phyloP scores from a whole-genome alignment of 2,113 vertebrate species.

The Charadrius vociferus region DNA sequence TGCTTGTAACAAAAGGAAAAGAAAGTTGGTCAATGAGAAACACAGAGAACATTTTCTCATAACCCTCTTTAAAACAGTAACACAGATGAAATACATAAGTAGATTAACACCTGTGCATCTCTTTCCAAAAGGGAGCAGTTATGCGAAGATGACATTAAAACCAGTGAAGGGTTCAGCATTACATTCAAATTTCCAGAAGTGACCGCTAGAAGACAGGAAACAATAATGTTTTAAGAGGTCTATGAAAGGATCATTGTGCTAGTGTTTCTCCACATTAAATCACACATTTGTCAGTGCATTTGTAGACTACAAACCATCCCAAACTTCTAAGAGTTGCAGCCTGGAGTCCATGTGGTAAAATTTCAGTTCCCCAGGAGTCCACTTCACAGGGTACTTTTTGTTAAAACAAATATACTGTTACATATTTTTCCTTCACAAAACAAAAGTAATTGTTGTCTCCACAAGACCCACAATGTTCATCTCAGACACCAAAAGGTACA shows the following conservation, averaged over 20 bases:
- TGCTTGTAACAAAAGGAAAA: neutral
- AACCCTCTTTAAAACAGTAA: neutral
- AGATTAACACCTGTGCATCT: constrained; percentile 58
- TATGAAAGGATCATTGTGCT: constrained; percentile 66
- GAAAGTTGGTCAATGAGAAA: neutral
- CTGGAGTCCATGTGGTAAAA: constrained; percentile 39
- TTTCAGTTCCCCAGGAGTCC: constrained; percentile 33
- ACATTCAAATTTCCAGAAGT: constrained; percentile 12
- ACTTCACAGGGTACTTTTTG: constrained; percentile 12
- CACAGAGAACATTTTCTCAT: neutral
- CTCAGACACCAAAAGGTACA: neutral
- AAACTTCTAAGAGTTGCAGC: constrained; percentile 34
- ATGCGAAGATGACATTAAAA: constrained; percentile 8
- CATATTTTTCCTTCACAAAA: constrained; percentile 31
- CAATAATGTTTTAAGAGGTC: constrained; percentile 36
- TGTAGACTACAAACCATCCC: constrained; percentile 56
- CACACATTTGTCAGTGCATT: constrained; percentile 62
- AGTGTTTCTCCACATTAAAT: constrained; percentile 44
- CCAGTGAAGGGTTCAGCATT: constrained; percentile 17
- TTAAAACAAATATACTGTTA: constrained; percentile 47
- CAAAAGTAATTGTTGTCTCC: constrained; percentile 51
- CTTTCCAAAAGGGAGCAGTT: constrained; percentile 30
- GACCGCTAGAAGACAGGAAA: constrained; percentile 54
- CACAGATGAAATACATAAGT: neutral
- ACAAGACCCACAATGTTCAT: neutral